phyloP scores from a whole-genome alignment of 2,113 vertebrate genomes.

The Clupea harengus region DNA sequence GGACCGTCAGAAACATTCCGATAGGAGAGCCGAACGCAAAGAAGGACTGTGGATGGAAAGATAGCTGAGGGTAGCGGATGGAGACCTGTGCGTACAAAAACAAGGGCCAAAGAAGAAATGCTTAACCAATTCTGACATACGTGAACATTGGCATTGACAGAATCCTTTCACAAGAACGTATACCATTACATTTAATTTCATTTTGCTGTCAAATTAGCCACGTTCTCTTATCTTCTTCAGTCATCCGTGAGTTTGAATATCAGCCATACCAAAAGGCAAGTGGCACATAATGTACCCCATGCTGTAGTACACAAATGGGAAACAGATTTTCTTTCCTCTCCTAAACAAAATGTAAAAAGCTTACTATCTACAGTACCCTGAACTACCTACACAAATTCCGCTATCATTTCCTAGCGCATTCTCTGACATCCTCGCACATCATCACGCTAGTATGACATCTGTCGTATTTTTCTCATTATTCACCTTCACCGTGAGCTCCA shows the following conservation, averaged over 20 bases:
- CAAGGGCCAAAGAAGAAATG: not conserved
- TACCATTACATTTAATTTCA: not conserved
- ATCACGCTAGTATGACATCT: too few relatives aligned
- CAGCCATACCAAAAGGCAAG: not conserved
- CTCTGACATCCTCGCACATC: too few relatives aligned
- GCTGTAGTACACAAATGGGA: too few relatives aligned
- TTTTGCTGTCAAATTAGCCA: not conserved
- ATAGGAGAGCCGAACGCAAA: constrained; percentile 97
- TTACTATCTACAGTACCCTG: not conserved
- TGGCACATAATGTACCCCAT: too few relatives aligned
- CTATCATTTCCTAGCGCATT: too few relatives aligned
- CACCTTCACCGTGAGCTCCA: not conserved
- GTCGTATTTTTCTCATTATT: too few relatives aligned
- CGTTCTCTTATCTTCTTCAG: not conserved
- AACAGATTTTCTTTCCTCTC: not conserved
- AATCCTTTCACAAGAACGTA: not conserved
- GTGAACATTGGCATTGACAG: not conserved
- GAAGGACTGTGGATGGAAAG: constrained; percentile 90
- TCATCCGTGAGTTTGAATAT: not conserved
- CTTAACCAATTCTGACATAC: not conserved
- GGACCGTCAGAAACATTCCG: constrained; percentile 95
- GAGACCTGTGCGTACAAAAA: constrained; percentile 75
- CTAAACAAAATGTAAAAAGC: not conserved
- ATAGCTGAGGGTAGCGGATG: constrained; percentile 86
- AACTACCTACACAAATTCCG: too few relatives aligned